phyloP scores from a whole-genome alignment of 1,140 invertebrate species.

The Cepaea nemoralis region DNA sequence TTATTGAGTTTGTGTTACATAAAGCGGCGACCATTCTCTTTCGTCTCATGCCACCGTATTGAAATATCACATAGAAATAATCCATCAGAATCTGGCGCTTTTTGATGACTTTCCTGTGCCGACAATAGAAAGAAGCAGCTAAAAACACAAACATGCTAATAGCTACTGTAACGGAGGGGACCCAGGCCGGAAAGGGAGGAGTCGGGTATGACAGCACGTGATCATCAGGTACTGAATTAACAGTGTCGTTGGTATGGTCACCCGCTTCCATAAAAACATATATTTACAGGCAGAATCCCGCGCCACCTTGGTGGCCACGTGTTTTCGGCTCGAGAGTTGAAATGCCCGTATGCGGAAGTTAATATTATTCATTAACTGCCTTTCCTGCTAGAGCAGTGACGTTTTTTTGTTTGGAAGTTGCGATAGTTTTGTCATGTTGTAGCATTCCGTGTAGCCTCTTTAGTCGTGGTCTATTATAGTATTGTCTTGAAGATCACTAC shows the following conservation, averaged over 20 bases:
- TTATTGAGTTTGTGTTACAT: conserved; percentile 39
- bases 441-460: too few species aligned
- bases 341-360: background rate
- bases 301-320: background rate
- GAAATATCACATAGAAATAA: conserved; percentile 37
- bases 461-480: too few species aligned
- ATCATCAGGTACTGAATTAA: background rate
- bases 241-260: conserved; percentile 1
- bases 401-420: too few species aligned
- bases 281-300: background rate
- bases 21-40: conserved; percentile 37
- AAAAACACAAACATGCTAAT: conserved; percentile 22
- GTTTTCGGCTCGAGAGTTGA: background rate
- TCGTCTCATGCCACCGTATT: conserved; percentile 28
- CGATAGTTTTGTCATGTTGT: too few species aligned
- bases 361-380: background rate
- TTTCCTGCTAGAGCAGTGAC: background rate
- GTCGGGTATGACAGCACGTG: background rate
- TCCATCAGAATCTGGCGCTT: conserved; percentile 38
- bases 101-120: conserved; percentile 34
- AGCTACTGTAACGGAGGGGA: conserved; percentile 24
- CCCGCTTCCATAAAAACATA: background rate
- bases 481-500: too few species aligned
- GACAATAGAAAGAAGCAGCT: conserved; percentile 31
- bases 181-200: conserved; percentile 29